Percentiles rank a stretch among this genome's conserved stretches.
These are phyloP conservation scores for Cephus pygmeus DNA, from an alignment of 2,888 invertebrate species.

Conservation along the genomic window DNA sequence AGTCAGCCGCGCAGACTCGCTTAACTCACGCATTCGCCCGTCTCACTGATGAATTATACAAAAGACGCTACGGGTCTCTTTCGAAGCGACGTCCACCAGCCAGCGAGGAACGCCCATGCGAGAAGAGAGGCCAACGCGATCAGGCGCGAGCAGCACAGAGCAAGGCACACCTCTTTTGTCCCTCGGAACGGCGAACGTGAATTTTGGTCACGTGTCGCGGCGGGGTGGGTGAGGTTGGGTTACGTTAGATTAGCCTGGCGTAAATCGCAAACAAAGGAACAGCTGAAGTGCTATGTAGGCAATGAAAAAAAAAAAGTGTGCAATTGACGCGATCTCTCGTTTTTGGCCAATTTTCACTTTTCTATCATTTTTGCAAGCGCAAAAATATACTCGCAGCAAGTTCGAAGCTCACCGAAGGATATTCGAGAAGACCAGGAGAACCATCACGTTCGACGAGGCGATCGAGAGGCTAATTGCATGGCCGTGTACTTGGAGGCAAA, in stretches of 20 bases:
- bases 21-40: slow-evolving; percentile 4
- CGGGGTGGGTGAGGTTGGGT: background rate
- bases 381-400: background rate
- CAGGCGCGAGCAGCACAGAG: background rate
- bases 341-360: background rate
- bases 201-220: background rate
- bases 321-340: background rate
- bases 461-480: slow-evolving; percentile 7
- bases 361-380: background rate
- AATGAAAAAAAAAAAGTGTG: background rate
- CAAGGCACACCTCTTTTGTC: slow-evolving; percentile 3
- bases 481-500: slow-evolving; percentile 3
- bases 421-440: background rate
- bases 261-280: background rate
- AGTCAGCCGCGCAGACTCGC: background rate
- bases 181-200: background rate
- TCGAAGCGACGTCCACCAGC: background rate
- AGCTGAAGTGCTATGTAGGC: background rate
- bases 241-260: background rate
- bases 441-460: slow-evolving; percentile 4
- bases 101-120: background rate
- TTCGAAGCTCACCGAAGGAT: background rate
- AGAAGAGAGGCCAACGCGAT: background rate
- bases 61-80: slow-evolving; percentile 15
- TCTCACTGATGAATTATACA: slow-evolving; percentile 23